Evolutionary conservation across 2,888 invertebrate genomes (phyloP), one percentile per base, ranked within the genome.

Genomic region (Caenorhabditis sulstoni): DNA sequence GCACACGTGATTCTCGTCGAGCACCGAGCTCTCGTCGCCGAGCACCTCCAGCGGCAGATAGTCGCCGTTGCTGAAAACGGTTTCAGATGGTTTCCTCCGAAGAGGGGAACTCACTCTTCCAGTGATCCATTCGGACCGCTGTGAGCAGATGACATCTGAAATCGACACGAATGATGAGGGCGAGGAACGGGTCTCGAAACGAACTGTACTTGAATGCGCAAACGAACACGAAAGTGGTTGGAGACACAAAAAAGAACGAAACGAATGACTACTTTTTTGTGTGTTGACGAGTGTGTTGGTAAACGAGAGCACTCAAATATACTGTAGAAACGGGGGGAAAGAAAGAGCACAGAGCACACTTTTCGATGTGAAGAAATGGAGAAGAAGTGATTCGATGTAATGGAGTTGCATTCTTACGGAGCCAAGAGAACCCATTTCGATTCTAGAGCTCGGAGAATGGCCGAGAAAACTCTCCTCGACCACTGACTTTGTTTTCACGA

Each of bases 11-110:
- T 14, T 50, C 47, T 62, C 67, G 61, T 58, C 65, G 7, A 59
- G 44, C 11, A 29, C 29, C 11, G 67, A 61, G 29, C 57, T 50
- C 8, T 58, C 73, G 20, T 74, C 79, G 12, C 55, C 73, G 35
- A 74, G 22, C 3, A 79, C 62, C 61, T 79, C 67, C 8, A 79
- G 35, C 1, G 79, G 79, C n/a, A 74, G 50, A 22, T 79, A 79
- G 45, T 73, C 79, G 16, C 64, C 71, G 52, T 77, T 71, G 22
- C 77, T 77, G 65, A 16, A 77, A 64, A 37, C n/a, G 39, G 1
- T 29, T 23, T 16, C 16, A 16, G 3, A 39, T 20, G 14, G 5
- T 16, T 3, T 47, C 29, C 2, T 3, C n/a, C n/a, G n/a, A n/a
- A n/a, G n/a, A 11, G 3, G 50, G 22, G 9, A 16, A 37, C 70